Conservation (phyloP, 1,140 invertebrate genomes). For the Aphelinus atriplicis region DNA sequence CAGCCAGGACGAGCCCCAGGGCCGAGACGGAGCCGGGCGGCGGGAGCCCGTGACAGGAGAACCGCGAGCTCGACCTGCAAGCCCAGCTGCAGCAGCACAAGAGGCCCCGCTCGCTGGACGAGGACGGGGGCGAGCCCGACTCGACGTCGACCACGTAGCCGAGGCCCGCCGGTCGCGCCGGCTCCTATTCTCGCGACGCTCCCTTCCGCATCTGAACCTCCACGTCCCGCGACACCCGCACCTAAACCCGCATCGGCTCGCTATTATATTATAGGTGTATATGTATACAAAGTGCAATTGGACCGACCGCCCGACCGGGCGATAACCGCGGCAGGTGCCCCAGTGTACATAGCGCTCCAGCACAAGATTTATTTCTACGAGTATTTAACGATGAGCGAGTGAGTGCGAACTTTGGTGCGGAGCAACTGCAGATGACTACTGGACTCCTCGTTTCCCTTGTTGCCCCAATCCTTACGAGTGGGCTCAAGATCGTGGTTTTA, state of each 20-base stretch:
- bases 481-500: neutral
- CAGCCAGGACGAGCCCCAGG: conserved; percentile 52
- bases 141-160: conserved; percentile 63
- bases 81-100: conserved; percentile 22
- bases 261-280: conserved; percentile 3
- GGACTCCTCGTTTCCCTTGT: neutral
- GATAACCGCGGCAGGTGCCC: conserved; percentile 1
- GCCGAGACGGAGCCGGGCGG: conserved; percentile 52
- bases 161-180: conserved; percentile 31
- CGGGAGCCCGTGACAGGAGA: conserved; percentile 66
- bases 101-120: conserved; percentile 43
- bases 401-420: conserved; percentile 40
- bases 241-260: conserved; percentile 27
- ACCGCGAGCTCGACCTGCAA: conserved; percentile 47
- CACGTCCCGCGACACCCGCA: neutral
- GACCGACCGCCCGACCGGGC: conserved; percentile 36
- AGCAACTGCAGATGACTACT: neutral
- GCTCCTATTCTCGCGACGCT: conserved; percentile 22
- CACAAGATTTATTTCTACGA: neutral
- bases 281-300: conserved; percentile 61
- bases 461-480: neutral
- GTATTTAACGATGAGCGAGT: conserved; percentile 56
- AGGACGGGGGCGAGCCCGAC: conserved; percentile 55
- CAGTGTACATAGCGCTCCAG: too few species aligned
- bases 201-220: conserved; percentile 11